phyloP scores from a whole-genome alignment of 2,797 vertebrate genomes.

The Hippopotamyrus pictus region DNA sequence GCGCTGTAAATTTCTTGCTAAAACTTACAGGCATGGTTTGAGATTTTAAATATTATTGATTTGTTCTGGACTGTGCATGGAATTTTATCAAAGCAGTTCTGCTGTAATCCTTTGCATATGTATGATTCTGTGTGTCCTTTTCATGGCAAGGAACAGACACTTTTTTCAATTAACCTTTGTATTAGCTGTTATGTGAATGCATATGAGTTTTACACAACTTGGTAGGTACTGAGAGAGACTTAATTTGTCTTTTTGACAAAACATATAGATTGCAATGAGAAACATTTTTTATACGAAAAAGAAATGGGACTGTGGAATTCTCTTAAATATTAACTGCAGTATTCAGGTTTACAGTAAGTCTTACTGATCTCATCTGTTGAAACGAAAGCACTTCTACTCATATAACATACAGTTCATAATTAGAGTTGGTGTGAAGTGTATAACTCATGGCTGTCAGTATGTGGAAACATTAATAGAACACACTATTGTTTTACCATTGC shows the following conservation, averaged over 20 bases:
- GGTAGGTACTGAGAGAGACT: background rate
- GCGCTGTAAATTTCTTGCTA: background rate
- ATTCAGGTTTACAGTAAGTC: background rate
- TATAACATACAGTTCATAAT: background rate
- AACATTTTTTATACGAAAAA: background rate
- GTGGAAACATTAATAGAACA: background rate
- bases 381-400: background rate
- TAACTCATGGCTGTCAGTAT: background rate
- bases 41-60: background rate
- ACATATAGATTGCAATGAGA: slow-evolving; percentile 2
- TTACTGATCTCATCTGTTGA: background rate
- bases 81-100: slow-evolving; percentile 11
- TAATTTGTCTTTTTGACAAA: slow-evolving; percentile 1
- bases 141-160: background rate
- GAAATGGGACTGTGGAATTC: slow-evolving; percentile 5
- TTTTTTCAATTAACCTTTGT: slow-evolving; percentile 7
- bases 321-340: background rate
- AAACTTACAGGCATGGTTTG: background rate
- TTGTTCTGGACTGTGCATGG: background rate
- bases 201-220: background rate
- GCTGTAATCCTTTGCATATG: slow-evolving; percentile 9
- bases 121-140: slow-evolving; percentile 7
- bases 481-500: background rate
- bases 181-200: slow-evolving; percentile 8
- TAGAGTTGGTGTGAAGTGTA: background rate